Conservation (phyloP, 2,888 invertebrate genomes). For the Drosophila fulvimacula region DNA sequence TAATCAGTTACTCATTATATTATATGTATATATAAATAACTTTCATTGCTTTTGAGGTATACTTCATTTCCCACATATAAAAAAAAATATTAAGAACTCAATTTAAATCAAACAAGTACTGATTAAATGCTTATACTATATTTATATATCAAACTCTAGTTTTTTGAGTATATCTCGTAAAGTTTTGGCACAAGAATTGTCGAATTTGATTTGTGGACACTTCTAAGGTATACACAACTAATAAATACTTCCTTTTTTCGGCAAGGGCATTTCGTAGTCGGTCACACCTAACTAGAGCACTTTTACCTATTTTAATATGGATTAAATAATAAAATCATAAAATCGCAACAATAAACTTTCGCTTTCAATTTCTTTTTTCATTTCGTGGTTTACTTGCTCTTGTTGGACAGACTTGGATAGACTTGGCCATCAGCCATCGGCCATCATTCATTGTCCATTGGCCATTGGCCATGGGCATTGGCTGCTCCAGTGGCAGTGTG, state of each 20-base stretch:
- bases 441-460: slow-evolving; percentile 27
- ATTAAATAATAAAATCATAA: slow-evolving; percentile 46
- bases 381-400: slow-evolving; percentile 14
- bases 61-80: neutral
- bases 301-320: slow-evolving; percentile 12
- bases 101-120: neutral
- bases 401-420: slow-evolving; percentile 19
- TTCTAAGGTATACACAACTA: neutral
- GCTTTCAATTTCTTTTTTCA: slow-evolving; percentile 70
- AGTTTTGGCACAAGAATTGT: neutral
- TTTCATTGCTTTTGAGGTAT: neutral
- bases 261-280: neutral
- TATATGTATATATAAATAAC: neutral
- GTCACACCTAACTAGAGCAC: neutral
- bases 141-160: neutral
- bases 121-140: neutral
- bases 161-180: neutral
- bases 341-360: slow-evolving; percentile 52
- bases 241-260: neutral
- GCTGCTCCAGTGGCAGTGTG: slow-evolving; percentile 16
- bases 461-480: slow-evolving; percentile 26
- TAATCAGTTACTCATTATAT: neutral
- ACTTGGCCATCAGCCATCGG: slow-evolving; percentile 39
- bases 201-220: neutral
- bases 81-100: no score